Percentiles rank a stretch among this genome's conserved stretches.
These are phyloP conservation scores for Cisticola juncidis DNA, from an alignment of 2,113 vertebrate genomes.

Conservation along the genomic window DNA sequence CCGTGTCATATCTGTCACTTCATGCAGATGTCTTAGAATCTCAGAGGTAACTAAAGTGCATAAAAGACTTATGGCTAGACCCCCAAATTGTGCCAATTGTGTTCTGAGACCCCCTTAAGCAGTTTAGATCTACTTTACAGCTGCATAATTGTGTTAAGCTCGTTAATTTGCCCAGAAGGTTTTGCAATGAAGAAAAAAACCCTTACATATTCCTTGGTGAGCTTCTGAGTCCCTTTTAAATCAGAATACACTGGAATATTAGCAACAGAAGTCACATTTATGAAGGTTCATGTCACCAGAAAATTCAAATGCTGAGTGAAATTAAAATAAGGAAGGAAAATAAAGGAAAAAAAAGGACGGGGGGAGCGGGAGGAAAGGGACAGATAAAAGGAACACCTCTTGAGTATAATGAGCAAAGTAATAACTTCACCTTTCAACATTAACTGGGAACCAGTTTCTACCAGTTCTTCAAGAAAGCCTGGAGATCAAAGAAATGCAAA, in stretches of 20 bases:
- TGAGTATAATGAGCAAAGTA: background rate
- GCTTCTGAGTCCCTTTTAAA: background rate
- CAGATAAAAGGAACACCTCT: background rate
- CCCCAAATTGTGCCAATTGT: background rate
- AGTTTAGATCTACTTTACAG: background rate
- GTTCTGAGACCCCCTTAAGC: background rate
- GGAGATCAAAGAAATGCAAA: constrained; percentile 48
- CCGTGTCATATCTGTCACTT: background rate
- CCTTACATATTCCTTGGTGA: background rate
- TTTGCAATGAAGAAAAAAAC: background rate
- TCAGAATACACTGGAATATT: background rate
- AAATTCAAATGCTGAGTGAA: background rate
- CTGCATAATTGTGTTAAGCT: background rate
- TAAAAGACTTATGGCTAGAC: background rate
- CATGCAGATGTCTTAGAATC: background rate
- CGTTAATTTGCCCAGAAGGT: background rate
- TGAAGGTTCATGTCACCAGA: background rate
- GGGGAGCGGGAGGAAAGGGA: fast-evolving
- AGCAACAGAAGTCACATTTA: background rate
- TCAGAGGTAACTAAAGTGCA: background rate
- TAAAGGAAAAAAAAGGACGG: fast-evolving
- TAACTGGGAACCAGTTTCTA: constrained; percentile 37
- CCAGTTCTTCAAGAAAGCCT: constrained; percentile 1
- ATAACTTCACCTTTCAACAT: constrained; percentile 2
- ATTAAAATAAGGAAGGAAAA: background rate